Percentiles rank a stretch among this genome's conserved stretches.
phyloP scores from a whole-genome alignment of 2,113 vertebrate species.

The Xenopus tropicalis region UCB_Xtro_10.0 CM004450.2:6539001-6539500 shows the following conservation, averaged over 20 bases:
- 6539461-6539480: constrained; percentile 76
- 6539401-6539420: too few relatives aligned
- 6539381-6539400: too few relatives aligned
- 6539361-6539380: too few relatives aligned
- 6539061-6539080: constrained; percentile 60
- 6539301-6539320: not conserved
- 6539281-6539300: too few relatives aligned
- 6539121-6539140: constrained; percentile 72
- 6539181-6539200: not conserved
- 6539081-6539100: constrained; percentile 65
- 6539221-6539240: too few relatives aligned
- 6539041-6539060: constrained; percentile 59
- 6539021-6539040: constrained; percentile 72
- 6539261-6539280: too few relatives aligned
- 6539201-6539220: not conserved
- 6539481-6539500: constrained; percentile 72
- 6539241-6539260: too few relatives aligned
- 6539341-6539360: too few relatives aligned
- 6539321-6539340: not conserved
- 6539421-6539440: too few relatives aligned
- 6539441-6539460: not conserved
- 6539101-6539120: constrained; percentile 80
- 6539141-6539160: constrained; percentile 64
- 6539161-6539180: constrained; percentile 76
- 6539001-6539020: constrained; percentile 63